phyloP scores from a whole-genome alignment of 2,113 vertebrate genomes.

The Gallinago paraguaiae region DNA sequence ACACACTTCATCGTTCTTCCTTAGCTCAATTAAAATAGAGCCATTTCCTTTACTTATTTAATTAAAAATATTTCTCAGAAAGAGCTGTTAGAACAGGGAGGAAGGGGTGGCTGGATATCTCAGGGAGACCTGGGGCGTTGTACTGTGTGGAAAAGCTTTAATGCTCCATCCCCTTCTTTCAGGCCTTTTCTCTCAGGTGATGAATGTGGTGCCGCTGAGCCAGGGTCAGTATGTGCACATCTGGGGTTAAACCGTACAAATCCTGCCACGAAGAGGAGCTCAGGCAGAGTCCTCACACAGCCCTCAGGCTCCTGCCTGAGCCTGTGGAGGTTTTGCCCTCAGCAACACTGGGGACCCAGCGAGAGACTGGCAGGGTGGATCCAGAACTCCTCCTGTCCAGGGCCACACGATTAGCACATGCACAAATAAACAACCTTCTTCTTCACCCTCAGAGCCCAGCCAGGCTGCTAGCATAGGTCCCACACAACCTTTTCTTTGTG shows the following conservation, averaged over 20 bases:
- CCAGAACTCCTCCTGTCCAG: neutral
- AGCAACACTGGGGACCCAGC: neutral
- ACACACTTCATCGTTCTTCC: neutral
- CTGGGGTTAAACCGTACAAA: neutral
- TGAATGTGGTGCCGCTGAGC: no score
- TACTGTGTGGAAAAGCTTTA: neutral
- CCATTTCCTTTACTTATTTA: neutral
- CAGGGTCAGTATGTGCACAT: accelerated
- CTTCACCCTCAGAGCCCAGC: neutral
- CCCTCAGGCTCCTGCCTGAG: neutral
- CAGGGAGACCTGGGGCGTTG: accelerated
- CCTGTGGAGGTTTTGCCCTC: neutral
- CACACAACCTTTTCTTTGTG: neutral
- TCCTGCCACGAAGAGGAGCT: neutral
- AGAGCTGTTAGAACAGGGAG: neutral
- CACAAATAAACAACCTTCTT: neutral
- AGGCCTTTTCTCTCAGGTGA: neutral
- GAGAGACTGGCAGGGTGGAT: accelerated
- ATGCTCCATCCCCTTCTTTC: neutral
- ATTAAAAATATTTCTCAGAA: neutral
- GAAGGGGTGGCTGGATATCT: neutral
- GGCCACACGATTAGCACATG: no score
- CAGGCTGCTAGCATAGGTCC: neutral
- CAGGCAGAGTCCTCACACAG: neutral
- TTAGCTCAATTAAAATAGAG: neutral